A percentile compares a stretch with the other conserved stretches of the same genome.
phyloP scores from a whole-genome alignment of 2,888 invertebrate species.

The Platycnemis pennipes region DNA sequence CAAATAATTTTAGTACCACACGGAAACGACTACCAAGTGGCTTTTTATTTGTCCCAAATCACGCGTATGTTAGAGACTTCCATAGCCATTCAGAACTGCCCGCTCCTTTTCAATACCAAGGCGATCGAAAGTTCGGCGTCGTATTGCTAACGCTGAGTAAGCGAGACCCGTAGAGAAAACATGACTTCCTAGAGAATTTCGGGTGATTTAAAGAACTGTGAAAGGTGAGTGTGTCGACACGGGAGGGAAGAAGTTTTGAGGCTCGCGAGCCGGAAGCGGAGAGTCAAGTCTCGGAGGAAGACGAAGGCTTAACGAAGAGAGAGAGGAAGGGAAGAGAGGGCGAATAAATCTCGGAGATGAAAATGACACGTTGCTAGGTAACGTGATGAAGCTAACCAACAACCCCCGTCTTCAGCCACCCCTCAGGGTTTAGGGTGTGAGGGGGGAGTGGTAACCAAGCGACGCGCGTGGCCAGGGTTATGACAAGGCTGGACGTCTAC shows the following conservation, averaged over 20 bases:
- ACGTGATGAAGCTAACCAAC: conserved; percentile 38
- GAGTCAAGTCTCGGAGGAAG: not conserved
- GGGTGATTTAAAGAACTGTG: not conserved
- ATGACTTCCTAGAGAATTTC: not conserved
- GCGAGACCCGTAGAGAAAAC: too few relatives aligned
- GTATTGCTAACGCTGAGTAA: too few relatives aligned
- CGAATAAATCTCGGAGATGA: conserved; percentile 8
- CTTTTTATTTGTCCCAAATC: too few relatives aligned
- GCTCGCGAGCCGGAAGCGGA: not conserved
- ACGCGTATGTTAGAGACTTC: too few relatives aligned
- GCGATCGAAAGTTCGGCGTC: too few relatives aligned
- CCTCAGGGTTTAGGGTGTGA: not conserved
- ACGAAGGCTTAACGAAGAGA: too few relatives aligned
- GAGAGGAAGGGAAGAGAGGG: not conserved
- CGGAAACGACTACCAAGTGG: too few relatives aligned
- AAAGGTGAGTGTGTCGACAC: not conserved
- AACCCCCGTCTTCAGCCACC: not conserved
- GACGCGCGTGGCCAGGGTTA: not conserved
- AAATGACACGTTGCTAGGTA: conserved; percentile 58
- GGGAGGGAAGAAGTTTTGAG: too few relatives aligned
- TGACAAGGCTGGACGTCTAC: not conserved
- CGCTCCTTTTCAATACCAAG: too few relatives aligned
- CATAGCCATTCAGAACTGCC: too few relatives aligned
- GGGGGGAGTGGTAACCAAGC: not conserved
- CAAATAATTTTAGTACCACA: too few relatives aligned